phyloP scores from a whole-genome alignment of 2,113 vertebrate genomes.

The Spheniscus mendiculus region DNA sequence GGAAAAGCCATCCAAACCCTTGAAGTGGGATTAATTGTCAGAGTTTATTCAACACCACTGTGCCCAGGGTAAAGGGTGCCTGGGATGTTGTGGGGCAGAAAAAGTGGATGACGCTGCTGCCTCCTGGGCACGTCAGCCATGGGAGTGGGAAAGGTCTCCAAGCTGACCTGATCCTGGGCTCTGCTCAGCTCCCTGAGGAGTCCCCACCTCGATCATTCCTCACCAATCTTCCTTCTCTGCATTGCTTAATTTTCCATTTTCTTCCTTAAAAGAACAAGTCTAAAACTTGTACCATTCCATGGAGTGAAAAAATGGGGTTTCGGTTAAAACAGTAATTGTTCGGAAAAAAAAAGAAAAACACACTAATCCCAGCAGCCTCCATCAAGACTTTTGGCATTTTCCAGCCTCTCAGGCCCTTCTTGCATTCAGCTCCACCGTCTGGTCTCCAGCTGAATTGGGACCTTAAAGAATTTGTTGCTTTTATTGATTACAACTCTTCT shows the following conservation, averaged over 20 bases:
- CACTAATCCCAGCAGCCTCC: not conserved
- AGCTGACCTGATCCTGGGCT: not conserved
- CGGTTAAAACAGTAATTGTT: not conserved
- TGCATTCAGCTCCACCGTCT: fast-evolving
- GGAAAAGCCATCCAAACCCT: not conserved
- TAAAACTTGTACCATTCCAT: not conserved
- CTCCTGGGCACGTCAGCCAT: fast-evolving
- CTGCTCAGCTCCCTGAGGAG: not conserved
- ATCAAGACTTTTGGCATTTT: not conserved
- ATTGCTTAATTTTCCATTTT: not conserved
- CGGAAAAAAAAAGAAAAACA: not conserved
- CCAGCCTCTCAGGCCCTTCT: not conserved
- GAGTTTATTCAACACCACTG: not conserved
- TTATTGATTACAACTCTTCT: not conserved
- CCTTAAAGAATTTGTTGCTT: not conserved
- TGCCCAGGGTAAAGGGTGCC: not conserved
- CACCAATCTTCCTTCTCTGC: fast-evolving
- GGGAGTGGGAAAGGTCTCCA: not conserved
- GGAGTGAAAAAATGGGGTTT: fast-evolving
- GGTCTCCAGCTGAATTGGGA: not conserved
- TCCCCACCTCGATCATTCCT: not conserved
- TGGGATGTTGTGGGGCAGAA: not conserved
- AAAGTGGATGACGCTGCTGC: not conserved
- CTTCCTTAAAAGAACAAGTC: not conserved
- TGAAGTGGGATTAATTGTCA: not conserved